Percentiles rank a stretch among this genome's conserved stretches.
Evolutionary conservation across 2,888 invertebrate species (phyloP).

Genomic region (Eupithecia subumbrata): DNA sequence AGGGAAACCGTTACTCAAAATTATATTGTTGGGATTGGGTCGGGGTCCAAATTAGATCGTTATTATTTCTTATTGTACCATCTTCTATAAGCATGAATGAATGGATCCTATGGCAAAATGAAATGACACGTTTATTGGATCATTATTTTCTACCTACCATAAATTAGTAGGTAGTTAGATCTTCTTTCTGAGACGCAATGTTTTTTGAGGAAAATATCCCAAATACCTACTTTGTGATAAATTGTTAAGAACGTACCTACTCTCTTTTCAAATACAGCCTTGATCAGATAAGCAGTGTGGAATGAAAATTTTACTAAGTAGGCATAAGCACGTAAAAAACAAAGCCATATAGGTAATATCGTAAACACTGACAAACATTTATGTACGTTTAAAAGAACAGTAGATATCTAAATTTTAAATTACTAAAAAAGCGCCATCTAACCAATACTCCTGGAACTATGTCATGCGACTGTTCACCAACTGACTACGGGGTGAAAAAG

Average conservation of each 20-base stretch:
- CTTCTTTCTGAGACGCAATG: neutral
- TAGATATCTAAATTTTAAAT: slow-evolving; percentile 39
- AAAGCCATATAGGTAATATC: neutral
- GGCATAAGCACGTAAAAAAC: neutral
- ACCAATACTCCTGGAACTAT: slow-evolving; percentile 65
- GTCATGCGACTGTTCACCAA: slow-evolving; percentile 54
- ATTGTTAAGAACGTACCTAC: neutral
- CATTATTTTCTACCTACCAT: neutral
- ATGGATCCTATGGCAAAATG: neutral
- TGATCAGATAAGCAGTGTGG: neutral
- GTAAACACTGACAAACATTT: neutral
- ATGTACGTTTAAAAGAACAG: neutral
- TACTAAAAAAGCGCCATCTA: slow-evolving; percentile 76
- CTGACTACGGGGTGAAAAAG: slow-evolving; percentile 41
- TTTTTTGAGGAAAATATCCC: neutral
- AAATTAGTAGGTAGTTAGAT: neutral
- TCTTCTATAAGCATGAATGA: slow-evolving; percentile 8
- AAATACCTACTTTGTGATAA: neutral
- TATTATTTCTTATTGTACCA: slow-evolving; percentile 14
- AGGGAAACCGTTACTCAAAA: slow-evolving; percentile 59
- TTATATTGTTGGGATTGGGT: slow-evolving; percentile 33
- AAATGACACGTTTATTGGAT: neutral
- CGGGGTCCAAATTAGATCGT: slow-evolving; percentile 24
- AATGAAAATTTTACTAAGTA: neutral
- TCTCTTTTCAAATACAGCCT: neutral